Evolutionary conservation across 2,888 invertebrate species (phyloP).

Genomic region (Euproctis similis): DNA sequence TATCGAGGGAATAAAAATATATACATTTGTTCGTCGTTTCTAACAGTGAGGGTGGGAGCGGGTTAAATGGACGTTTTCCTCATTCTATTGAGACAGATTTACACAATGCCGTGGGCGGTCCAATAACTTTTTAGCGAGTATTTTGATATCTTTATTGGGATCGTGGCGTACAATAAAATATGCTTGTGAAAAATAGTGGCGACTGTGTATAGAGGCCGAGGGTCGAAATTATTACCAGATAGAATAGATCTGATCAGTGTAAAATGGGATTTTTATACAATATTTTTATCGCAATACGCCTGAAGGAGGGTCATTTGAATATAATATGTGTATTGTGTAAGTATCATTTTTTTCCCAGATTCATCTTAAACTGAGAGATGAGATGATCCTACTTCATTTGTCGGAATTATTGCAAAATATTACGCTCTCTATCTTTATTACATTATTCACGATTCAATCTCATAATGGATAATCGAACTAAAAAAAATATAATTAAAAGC

Average conservation of each 20-base stretch:
- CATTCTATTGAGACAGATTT: conserved; percentile 51
- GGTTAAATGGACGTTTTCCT: conserved; percentile 52
- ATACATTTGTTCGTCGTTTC: conserved; percentile 36
- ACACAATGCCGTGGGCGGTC: conserved; percentile 44
- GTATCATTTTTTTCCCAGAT: too few species aligned
- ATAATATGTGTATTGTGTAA: too few species aligned
- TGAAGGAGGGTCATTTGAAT: too few species aligned
- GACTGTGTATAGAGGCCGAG: conserved; percentile 25
- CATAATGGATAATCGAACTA: too few species aligned
- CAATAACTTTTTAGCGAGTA: conserved; percentile 37
- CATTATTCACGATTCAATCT: too few species aligned
- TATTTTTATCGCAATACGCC: too few species aligned
- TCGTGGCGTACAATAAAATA: conserved; percentile 37
- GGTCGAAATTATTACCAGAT: conserved; percentile 20
- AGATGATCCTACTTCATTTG: too few species aligned
- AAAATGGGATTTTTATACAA: conserved; percentile 1
- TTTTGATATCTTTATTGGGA: conserved; percentile 49
- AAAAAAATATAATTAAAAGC: too few species aligned
- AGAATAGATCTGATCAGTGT: conserved; percentile 10
- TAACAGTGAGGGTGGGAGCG: conserved; percentile 32
- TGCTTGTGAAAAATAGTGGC: conserved; percentile 29
- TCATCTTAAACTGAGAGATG: too few species aligned
- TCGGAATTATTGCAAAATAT: too few species aligned
- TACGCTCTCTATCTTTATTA: too few species aligned
- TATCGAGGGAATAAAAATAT: conserved; percentile 38